Base-by-base conservation (phyloP, 2,113 vertebrate species). In the Hemicordylus capensis region DNA sequence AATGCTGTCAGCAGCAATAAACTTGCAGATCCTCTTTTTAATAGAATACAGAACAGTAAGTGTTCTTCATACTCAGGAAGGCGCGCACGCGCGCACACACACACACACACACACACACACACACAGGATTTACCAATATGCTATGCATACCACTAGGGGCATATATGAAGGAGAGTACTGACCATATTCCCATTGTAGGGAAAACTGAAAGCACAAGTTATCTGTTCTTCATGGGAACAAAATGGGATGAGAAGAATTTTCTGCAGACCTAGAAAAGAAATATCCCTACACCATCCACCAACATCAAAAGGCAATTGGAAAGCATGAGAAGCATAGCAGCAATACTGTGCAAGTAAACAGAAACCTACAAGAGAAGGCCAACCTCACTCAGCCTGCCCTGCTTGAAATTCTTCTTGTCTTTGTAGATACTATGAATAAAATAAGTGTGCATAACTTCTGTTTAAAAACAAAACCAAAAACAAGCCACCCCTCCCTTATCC, bases 11-110 rank as follows among this genome's bases (percentile, higher is more conserved):
- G 80, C 42, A 26, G 31, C 66, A 76, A 91, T 91, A 89, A 84
- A 77, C 48, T 28, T 79, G 86, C 0, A 10, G 66, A 89, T 87
- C 76, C 26, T 91, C 81, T 59, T 28, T 67, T 74, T 88, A 87
- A 87, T 87, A 59, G 89, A 92, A 85, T 26, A 80, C 4, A 74
- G 48, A 91, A 70, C 74, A 84, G 61, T 54, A 6, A 42, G 64
- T 19, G 66, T 31, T 56, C 51, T 31, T 56, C 34, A 17, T 26
- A 56, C 12, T 56, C 66, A 39, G 22, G 44, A 39, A 81, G n/a
- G 28, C 24, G 61, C 24, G 12, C 56, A 58, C 4, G n/a, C n/a
- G n/a, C n/a, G n/a, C n/a, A n/a, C n/a, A n/a, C n/a, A n/a, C n/a
- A n/a, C n/a, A n/a, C n/a, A n/a, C n/a, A n/a, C n/a, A n/a, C n/a